Evolutionary conservation across 2,888 invertebrate species (phyloP).

Genomic region (Apodemia zela): DNA sequence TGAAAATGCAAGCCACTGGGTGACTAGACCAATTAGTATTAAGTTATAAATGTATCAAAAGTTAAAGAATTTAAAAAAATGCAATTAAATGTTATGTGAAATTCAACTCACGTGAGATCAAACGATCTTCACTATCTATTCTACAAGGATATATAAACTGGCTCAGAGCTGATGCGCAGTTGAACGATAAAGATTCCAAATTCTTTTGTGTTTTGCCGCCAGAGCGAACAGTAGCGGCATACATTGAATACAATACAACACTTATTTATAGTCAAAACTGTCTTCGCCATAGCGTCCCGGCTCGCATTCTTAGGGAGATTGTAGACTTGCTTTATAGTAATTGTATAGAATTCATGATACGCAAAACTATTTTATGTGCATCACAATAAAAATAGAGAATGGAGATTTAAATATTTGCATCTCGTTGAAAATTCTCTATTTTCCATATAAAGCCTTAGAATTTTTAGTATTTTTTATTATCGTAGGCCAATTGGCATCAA

Average conservation of each 20-base stretch:
- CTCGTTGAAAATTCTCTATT: too few relatives aligned
- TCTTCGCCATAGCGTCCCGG: slow-evolving; percentile 72
- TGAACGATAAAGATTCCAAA: slow-evolving; percentile 65
- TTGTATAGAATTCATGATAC: slow-evolving; percentile 11
- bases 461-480: too few relatives aligned
- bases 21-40: too few relatives aligned
- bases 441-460: too few relatives aligned
- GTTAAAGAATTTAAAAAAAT: slow-evolving; percentile 23
- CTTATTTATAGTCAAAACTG: slow-evolving; percentile 80
- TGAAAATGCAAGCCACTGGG: too few relatives aligned
- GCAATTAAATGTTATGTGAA: slow-evolving; percentile 8
- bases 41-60: too few relatives aligned
- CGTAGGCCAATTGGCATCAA: too few relatives aligned
- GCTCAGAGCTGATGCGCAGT: slow-evolving; percentile 40
- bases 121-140: slow-evolving; percentile 27
- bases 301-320: slow-evolving; percentile 41
- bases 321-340: slow-evolving; percentile 34
- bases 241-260: slow-evolving; percentile 79
- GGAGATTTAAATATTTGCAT: too few relatives aligned
- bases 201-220: slow-evolving; percentile 74
- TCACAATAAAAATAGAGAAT: too few relatives aligned
- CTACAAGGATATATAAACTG: slow-evolving; percentile 27
- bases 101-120: slow-evolving; percentile 15
- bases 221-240: slow-evolving; percentile 63
- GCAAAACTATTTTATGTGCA: too few relatives aligned